Evolutionary conservation across 2,113 vertebrate species (phyloP).

Genomic region (Pyrgilauda ruficollis): DNA sequence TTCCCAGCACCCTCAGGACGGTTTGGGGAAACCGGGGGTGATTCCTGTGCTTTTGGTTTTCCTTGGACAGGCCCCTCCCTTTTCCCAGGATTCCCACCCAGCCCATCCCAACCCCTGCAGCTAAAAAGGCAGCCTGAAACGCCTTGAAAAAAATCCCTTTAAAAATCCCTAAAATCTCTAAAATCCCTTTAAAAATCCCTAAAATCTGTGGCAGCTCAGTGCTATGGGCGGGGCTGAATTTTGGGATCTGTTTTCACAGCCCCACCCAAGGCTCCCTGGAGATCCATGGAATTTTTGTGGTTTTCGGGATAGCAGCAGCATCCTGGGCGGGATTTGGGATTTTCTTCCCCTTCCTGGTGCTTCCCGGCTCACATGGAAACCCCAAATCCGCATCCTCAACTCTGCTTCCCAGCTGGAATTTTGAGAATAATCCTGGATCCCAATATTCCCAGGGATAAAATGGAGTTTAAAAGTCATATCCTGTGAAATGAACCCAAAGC

Average conservation of each 20-base stretch:
- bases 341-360: neutral
- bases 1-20: accelerated
- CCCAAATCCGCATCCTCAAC: accelerated
- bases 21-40: accelerated
- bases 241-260: neutral
- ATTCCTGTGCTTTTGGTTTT: neutral
- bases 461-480: accelerated
- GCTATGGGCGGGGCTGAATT: neutral
- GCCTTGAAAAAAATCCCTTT: neutral
- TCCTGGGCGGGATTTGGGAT: neutral
- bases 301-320: neutral
- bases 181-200: neutral
- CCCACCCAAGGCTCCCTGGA: neutral
- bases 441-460: accelerated
- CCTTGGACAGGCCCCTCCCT: accelerated
- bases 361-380: neutral
- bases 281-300: neutral
- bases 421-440: neutral
- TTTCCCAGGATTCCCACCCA: neutral
- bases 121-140: neutral
- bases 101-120: too few species aligned
- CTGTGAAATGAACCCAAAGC: neutral
- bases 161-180: neutral
- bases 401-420: neutral
- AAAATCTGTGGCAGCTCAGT: neutral